Evolutionary conservation across 2,797 vertebrate species (phyloP).

Genomic region (Pantherophis alleghaniensis): DNA sequence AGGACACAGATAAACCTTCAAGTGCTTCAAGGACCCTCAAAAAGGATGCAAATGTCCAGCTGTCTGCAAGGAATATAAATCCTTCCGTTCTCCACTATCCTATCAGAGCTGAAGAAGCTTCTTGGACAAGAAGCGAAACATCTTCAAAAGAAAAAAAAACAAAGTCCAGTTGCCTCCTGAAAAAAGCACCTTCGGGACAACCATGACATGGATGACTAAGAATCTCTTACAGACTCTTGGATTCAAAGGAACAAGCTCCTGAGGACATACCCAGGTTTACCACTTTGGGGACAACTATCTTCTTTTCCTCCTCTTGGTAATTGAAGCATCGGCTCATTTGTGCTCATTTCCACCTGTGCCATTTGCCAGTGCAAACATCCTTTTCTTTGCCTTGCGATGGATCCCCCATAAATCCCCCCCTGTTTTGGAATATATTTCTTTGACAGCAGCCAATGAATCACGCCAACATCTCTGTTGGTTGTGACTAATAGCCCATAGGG

Average conservation of each 20-base stretch:
- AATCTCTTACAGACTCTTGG: neutral
- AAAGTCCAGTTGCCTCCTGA: neutral
- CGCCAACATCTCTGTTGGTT: neutral
- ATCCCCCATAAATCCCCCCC: rapidly evolving
- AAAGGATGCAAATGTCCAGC: no score
- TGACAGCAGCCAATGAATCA: rapidly evolving
- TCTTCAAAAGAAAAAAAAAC: neutral
- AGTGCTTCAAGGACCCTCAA: no score
- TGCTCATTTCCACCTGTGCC: neutral
- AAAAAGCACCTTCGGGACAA: neutral
- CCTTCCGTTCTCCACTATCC: neutral
- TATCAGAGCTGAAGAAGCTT: neutral
- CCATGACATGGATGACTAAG: neutral
- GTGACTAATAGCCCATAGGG: neutral
- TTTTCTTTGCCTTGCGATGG: neutral
- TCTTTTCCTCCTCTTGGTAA: neutral
- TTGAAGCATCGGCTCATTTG: neutral
- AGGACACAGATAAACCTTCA: no score
- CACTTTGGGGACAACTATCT: neutral
- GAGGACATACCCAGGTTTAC: neutral
- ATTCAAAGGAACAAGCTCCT: neutral
- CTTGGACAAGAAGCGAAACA: neutral
- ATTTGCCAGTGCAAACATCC: neutral
- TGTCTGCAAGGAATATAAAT: no score
- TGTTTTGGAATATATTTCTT: rapidly evolving